Percentiles rank a stretch among this genome's conserved stretches.
Evolutionary conservation across 1,140 invertebrate species (phyloP).

Genomic region (Meloidogyne chitwoodi): DNA sequence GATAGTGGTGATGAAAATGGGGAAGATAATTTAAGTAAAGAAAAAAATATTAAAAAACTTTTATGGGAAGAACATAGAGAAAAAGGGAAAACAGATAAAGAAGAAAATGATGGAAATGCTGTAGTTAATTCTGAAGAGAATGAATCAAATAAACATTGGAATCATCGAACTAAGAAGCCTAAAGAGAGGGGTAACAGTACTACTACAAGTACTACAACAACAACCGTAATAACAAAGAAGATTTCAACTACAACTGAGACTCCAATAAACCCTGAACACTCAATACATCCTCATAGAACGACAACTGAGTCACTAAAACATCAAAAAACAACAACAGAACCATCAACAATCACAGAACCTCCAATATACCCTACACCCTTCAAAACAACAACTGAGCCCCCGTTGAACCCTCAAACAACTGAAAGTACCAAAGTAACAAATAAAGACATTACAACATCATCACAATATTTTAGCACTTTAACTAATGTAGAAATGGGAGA

Average conservation of each 20-base stretch:
- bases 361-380: neutral
- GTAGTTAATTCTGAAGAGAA: neutral
- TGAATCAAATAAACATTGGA: neutral
- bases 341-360: neutral
- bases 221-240: neutral
- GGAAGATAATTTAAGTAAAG: neutral
- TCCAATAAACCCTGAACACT: neutral
- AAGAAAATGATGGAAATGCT: neutral
- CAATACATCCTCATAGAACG: neutral
- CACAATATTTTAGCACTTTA: neutral
- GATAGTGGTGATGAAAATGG: neutral
- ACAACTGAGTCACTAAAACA: neutral
- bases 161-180: neutral
- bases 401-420: too few species aligned
- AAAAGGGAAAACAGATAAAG: neutral
- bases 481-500: neutral
- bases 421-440: neutral
- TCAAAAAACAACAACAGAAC: neutral
- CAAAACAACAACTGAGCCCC: neutral
- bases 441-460: neutral
- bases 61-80: neutral
- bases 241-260: neutral
- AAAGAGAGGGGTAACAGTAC: neutral
- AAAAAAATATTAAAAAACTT: neutral
- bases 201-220: neutral